phyloP scores from a whole-genome alignment of 1,140 invertebrate species.

The Lepidostoma basale region DNA sequence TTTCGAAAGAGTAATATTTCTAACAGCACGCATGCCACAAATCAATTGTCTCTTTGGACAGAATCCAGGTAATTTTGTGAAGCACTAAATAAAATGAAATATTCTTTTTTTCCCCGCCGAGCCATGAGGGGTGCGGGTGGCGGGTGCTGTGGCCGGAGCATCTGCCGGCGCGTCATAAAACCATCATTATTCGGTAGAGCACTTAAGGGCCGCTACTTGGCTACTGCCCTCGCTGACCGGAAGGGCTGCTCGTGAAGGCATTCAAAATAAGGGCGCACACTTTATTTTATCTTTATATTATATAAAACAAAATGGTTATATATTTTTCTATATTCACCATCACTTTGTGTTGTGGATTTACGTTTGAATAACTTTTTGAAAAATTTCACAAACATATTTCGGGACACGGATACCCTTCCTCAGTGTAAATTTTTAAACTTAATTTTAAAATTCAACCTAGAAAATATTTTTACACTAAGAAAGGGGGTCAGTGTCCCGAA shows the following conservation, averaged over 20 bases:
- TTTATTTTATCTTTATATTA: too few relatives aligned
- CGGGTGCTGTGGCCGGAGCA: conserved; percentile 9
- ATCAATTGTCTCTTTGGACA: conserved; percentile 35
- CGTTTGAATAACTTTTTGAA: too few relatives aligned
- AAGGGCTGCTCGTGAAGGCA: conserved; percentile 1
- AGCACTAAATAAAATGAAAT: conserved; percentile 40
- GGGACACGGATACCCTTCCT: too few relatives aligned
- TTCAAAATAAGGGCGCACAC: too few relatives aligned
- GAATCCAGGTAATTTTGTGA: conserved; percentile 32
- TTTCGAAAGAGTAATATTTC: conserved; percentile 14
- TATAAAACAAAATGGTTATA: too few relatives aligned
- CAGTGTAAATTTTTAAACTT: too few relatives aligned
- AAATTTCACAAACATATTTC: too few relatives aligned
- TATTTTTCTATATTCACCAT: too few relatives aligned
- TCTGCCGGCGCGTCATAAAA: conserved; percentile 43
- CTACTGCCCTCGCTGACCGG: conserved; percentile 18
- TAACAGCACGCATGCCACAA: conserved; percentile 26
- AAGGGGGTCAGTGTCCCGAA: too few relatives aligned
- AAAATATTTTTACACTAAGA: too few relatives aligned
- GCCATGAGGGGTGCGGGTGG: conserved; percentile 14
- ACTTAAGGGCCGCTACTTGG: conserved; percentile 31
- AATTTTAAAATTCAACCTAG: too few relatives aligned
- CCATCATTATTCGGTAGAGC: conserved; percentile 42
- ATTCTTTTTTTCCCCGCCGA: conserved; percentile 22
- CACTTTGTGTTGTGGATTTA: too few relatives aligned